Evolutionary conservation across 2,888 invertebrate genomes (phyloP).

Genomic region (Eristalis arbustorum): DNA sequence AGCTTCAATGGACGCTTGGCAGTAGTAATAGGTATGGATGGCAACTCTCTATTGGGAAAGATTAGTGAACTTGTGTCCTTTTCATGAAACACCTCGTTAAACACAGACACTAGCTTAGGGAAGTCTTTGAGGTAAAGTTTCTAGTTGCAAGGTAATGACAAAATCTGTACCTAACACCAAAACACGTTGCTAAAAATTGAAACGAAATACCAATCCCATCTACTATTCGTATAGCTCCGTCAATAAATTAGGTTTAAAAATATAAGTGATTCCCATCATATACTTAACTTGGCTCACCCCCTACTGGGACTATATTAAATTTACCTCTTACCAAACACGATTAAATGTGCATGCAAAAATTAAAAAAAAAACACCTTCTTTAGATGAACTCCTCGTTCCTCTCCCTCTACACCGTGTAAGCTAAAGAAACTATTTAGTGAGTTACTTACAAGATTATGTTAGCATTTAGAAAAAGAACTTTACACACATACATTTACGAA

Average conservation of each 20-base stretch:
- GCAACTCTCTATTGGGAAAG: too few species aligned
- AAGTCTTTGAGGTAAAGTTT: too few species aligned
- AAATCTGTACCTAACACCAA: too few species aligned
- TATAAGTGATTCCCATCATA: not conserved
- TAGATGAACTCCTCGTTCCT: not conserved
- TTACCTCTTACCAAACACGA: not conserved
- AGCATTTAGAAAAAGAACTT: conserved; percentile 1
- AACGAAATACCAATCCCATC: too few species aligned
- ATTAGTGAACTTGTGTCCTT: too few species aligned
- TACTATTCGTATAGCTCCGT: too few species aligned
- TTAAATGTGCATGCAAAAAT: not conserved
- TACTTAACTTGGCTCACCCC: not conserved
- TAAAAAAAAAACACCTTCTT: not conserved
- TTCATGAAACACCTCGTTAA: too few species aligned
- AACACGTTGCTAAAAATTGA: too few species aligned
- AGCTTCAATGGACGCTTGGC: too few species aligned
- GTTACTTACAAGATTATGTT: conserved; percentile 5
- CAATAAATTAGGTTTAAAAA: not conserved
- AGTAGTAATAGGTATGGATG: too few species aligned
- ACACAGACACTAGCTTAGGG: too few species aligned
- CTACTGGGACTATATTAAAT: not conserved
- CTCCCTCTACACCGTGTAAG: conserved; percentile 10
- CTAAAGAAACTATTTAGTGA: conserved; percentile 33
- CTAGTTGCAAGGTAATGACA: too few species aligned
- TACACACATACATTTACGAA: conserved; percentile 33